Evolutionary conservation across 1,140 invertebrate species (phyloP), one percentile per base, ranked within the genome.

Genomic region (Caenorhabditis briggsae): DNA sequence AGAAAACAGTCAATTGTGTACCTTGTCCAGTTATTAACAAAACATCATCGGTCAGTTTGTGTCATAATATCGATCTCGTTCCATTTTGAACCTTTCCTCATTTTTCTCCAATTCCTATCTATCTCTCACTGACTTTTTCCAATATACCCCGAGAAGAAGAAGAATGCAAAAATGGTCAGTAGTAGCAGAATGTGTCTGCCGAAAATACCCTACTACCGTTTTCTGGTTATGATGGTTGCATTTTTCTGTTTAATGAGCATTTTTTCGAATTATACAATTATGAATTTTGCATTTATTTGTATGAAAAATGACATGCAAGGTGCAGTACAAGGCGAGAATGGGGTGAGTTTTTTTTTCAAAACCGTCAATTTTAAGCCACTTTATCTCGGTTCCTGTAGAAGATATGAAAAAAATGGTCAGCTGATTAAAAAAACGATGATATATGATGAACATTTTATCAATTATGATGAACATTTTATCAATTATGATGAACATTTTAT

Each of bases 261-360:
- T 61, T 56, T 56, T 16, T 70, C 82, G 14, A 87, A 87, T 78
- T 70, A 83, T 82, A 83, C 83, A 18, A 83, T 87, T 23, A 83
- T 87, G 59, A 83, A 83, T 83, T 83, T 87, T n/a, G 58, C 86
- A 25, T 87, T 83, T 84, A 87, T 83, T 56, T 87, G 86, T 25
- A 87, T 87, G 86, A 70, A 64, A 55, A 55, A 50, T 33, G 86
- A 87, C 46, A 53, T 83, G 25, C n/a, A 59, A 46, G 82, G 56
- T 18, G 43, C 55, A 8, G 18, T 83, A 14, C 5, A 33, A 23
- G 65, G 18, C 6, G 59, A 41, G 5, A 87, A 87, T 20, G 53
- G 50, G 20, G 48, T 82, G 53, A 55, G 78, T 56, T 82, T 53
- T 82, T 82, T 55, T 3, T 33, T 33, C 33, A 1, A 33, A 33